Evolutionary conservation across 2,888 invertebrate genomes (phyloP).

Genomic region (Drosophila lacicola): DNA sequence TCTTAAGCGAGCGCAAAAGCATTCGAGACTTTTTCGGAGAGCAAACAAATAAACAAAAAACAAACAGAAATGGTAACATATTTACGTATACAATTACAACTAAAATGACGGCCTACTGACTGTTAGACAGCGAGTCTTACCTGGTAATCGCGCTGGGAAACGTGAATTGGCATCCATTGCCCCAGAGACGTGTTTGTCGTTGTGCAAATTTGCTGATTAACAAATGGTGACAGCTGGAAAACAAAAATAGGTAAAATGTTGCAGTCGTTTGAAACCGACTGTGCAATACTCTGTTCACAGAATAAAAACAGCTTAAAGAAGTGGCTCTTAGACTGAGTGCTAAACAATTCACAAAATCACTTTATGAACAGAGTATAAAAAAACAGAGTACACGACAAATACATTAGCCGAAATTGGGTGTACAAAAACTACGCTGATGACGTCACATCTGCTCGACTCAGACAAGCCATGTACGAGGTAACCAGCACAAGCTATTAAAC

Average conservation of each 20-base stretch:
- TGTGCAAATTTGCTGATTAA: slow-evolving; percentile 56
- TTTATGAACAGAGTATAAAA: not conserved
- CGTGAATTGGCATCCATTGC: slow-evolving; percentile 72
- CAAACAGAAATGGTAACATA: slow-evolving; percentile 23
- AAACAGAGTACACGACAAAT: slow-evolving; percentile 39
- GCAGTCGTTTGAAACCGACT: not conserved
- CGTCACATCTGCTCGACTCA: slow-evolving; percentile 43
- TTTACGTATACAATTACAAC: slow-evolving; percentile 38
- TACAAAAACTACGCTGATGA: slow-evolving; percentile 38
- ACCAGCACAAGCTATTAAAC: slow-evolving; percentile 40
- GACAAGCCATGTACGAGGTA: slow-evolving; percentile 7
- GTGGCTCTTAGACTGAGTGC: no score
- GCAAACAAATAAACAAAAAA: slow-evolving; percentile 19
- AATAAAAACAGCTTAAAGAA: not conserved
- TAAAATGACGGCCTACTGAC: slow-evolving; percentile 30
- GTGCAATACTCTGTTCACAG: not conserved
- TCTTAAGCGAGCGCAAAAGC: slow-evolving; percentile 58
- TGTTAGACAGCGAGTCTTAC: slow-evolving; percentile 51
- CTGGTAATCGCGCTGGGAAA: slow-evolving; percentile 70
- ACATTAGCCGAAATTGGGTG: slow-evolving; percentile 60
- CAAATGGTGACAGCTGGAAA: slow-evolving; percentile 49
- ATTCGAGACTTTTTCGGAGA: slow-evolving; percentile 35
- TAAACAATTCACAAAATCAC: no score
- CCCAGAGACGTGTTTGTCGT: slow-evolving; percentile 39
- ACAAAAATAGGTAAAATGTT: not conserved